A percentile compares a stretch with the other conserved stretches of the same genome.
These are phyloP conservation scores for Sebastes umbrosus DNA, from an alignment of 2,797 vertebrate species.

Conservation along the genomic window DNA sequence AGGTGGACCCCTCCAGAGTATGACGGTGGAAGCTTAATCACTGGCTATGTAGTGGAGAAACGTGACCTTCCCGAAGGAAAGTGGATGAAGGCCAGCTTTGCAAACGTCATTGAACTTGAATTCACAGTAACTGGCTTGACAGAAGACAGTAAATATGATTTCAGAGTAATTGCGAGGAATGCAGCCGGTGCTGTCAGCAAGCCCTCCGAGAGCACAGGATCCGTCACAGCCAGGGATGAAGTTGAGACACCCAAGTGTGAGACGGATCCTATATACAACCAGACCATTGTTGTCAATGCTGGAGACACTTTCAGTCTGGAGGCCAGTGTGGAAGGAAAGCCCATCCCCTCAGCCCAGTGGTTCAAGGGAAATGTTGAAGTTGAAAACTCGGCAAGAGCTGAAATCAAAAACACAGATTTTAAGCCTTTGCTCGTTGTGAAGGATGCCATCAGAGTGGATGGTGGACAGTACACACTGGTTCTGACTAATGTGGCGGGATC, in stretches of 20 bases:
- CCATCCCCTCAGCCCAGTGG: constrained; percentile 94
- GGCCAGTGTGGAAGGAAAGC: constrained; percentile 93
- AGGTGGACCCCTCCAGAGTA: constrained; percentile 94
- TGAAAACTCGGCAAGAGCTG: constrained; percentile 93
- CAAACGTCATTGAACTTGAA: constrained; percentile 92
- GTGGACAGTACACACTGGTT: constrained; percentile 94
- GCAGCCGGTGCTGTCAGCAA: constrained; percentile 94
- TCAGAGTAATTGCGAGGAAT: constrained; percentile 97
- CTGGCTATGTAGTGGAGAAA: constrained; percentile 96
- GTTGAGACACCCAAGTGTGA: constrained; percentile 94
- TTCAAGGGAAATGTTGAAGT: constrained; percentile 93
- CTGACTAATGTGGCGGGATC: constrained; percentile 95
- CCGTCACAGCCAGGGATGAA: constrained; percentile 96
- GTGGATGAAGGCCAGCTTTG: constrained; percentile 99
- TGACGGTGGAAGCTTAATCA: constrained; percentile 94
- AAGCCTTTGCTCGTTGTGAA: constrained; percentile 93
- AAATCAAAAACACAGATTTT: constrained; percentile 95
- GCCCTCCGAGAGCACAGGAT: constrained; percentile 94
- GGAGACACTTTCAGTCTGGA: constrained; percentile 95
- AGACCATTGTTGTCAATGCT: constrained; percentile 93
- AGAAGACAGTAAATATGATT: constrained; percentile 96
- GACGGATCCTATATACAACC: constrained; percentile 93
- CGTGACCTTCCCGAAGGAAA: constrained; percentile 96
- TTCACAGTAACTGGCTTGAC: constrained; percentile 93
- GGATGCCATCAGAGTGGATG: constrained; percentile 96